Evolutionary conservation across 2,113 vertebrate species (phyloP), one percentile per base, ranked within the genome.

Genomic region (Gila orcuttii): DNA sequence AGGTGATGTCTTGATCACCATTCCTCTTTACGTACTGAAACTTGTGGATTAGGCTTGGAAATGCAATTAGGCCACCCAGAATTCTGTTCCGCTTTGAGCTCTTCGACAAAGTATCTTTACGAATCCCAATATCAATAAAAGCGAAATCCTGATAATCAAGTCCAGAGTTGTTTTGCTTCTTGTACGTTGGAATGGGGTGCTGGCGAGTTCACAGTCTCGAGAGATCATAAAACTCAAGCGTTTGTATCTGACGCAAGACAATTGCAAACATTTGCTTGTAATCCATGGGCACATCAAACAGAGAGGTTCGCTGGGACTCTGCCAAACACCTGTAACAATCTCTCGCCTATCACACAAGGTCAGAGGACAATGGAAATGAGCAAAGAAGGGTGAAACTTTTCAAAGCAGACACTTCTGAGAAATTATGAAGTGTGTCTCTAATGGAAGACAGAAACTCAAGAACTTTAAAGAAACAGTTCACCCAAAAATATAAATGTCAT

Each of bases 251-350:
- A 68, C 79, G 42, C 64, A 78, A 59, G 59, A 36, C 90, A 85
- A 87, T 87, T 50, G 31, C 39, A 87, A 90, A 89, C 85, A 90
- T 75, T 90, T 89, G 86, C 76, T 69, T 28, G 50, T 85, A 73
- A 76, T 79, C 80, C 87, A 57, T 86, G 62, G 71, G 74, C 69
- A 74, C 47, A 77, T 86, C 50, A 88, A 82, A 90, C n/a, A 9
- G 19, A 42, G 55, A 76, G 25, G 50, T 73, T 42, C 13, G 52
- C 68, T 87, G 87, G 75, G 73, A 73, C 47, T 3, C 21, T 81
- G 81, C 77, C 83, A 36, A 88, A 89, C 90, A 92, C 91, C 91
- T 93, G 69, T 50, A 80, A 60, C 79, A 85, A 39, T 80, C 75
- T 52, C 3, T 13, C 15, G 33, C 42, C 77, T 42, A 15, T 42